phyloP scores from a whole-genome alignment of 92 coral and sea anemone genomes.

The Palythoa caribaeorum region DNA sequence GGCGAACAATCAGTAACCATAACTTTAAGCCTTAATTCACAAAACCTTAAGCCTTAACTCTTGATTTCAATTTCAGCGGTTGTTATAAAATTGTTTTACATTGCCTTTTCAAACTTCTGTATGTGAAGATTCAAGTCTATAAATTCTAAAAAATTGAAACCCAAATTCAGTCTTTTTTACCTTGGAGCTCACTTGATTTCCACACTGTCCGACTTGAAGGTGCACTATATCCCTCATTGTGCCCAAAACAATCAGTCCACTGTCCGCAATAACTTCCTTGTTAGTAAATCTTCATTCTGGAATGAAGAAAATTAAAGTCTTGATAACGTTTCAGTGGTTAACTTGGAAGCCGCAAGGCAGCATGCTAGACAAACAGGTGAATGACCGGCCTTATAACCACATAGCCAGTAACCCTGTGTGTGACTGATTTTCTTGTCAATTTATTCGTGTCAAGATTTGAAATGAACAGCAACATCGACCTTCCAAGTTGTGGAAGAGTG shows the following conservation, averaged over 20 bases:
- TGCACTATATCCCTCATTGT: slow-evolving; percentile 90
- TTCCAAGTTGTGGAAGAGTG: background rate
- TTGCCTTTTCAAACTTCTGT: background rate
- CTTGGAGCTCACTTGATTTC: slow-evolving; percentile 87
- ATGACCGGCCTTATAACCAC: background rate
- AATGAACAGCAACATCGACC: background rate
- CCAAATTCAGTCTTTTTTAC: slow-evolving; percentile 40
- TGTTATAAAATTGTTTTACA: background rate
- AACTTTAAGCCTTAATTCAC: background rate
- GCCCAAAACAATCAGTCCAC: slow-evolving; percentile 23
- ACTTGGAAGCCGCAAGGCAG: background rate
- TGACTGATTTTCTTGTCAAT: background rate
- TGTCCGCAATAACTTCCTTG: slow-evolving; percentile 8
- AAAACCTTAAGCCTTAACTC: background rate
- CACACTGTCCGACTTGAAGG: slow-evolving; percentile 91
- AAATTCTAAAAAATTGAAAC: background rate
- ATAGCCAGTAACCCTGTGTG: background rate
- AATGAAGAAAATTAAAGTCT: background rate
- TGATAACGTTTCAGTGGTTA: background rate
- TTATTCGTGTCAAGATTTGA: background rate
- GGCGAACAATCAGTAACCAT: background rate
- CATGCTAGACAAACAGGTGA: background rate
- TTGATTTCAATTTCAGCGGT: background rate
- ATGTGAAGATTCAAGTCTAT: background rate
- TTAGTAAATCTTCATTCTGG: slow-evolving; percentile 38